Conservation (phyloP, 2,888 invertebrate genomes). For the Eupelmus urozonus region DNA sequence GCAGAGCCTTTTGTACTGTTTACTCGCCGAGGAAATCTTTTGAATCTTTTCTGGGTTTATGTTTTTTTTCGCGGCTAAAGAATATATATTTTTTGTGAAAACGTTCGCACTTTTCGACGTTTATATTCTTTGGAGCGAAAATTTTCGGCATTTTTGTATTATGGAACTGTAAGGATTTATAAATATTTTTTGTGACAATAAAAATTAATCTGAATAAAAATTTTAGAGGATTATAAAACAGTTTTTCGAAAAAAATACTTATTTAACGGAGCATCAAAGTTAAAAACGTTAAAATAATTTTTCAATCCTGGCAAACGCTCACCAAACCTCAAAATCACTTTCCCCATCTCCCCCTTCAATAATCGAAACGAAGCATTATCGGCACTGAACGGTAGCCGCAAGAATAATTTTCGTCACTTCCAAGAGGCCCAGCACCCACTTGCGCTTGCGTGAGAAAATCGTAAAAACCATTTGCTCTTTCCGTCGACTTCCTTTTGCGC, state of each 20-base stretch:
- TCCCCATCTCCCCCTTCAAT: too few relatives aligned
- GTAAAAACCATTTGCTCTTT: constrained; percentile 25
- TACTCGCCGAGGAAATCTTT: background rate
- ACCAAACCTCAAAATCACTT: background rate
- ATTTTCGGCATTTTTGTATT: too few relatives aligned
- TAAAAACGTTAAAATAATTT: background rate
- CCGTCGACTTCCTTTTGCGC: background rate
- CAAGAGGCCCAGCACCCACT: constrained; percentile 32
- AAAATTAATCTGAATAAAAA: too few relatives aligned
- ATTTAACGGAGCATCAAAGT: too few relatives aligned
- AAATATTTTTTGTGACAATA: too few relatives aligned
- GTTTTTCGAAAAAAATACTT: too few relatives aligned
- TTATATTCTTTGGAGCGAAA: too few relatives aligned
- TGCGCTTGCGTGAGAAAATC: constrained; percentile 50
- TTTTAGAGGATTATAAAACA: too few relatives aligned
- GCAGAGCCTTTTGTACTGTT: constrained; percentile 8
- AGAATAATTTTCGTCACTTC: constrained; percentile 38
- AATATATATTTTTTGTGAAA: background rate
- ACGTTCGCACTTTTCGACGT: too few relatives aligned
- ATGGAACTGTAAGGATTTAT: too few relatives aligned
- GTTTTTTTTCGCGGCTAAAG: background rate
- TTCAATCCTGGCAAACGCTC: background rate
- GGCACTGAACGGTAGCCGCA: constrained; percentile 14
- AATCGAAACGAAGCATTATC: too few relatives aligned
- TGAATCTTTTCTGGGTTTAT: background rate